Conservation (phyloP, 1,140 invertebrate species). For the Carposina sasakii region DNA sequence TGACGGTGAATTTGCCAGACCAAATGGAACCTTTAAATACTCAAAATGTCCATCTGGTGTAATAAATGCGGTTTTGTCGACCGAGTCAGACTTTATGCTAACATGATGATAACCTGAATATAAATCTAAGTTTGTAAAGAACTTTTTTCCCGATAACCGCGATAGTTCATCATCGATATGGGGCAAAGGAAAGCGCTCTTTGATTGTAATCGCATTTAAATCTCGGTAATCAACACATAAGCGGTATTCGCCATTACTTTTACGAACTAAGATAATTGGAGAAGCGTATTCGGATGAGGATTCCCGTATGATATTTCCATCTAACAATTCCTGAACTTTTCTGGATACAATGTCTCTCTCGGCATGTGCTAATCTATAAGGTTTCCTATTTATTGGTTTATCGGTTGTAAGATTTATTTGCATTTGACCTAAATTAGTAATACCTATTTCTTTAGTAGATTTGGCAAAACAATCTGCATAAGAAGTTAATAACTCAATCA, state of each 20-base stretch:
- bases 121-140: slow-evolving; percentile 47
- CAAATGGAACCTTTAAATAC: not conserved
- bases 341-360: slow-evolving; percentile 19
- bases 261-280: not conserved
- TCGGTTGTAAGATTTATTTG: slow-evolving; percentile 21
- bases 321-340: slow-evolving; percentile 21
- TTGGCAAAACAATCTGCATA: slow-evolving; percentile 19
- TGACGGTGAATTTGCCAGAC: not conserved
- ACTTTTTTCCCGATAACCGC: slow-evolving; percentile 23
- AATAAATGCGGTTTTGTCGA: not conserved
- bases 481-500: slow-evolving; percentile 11
- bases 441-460: slow-evolving; percentile 19
- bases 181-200: slow-evolving; percentile 11
- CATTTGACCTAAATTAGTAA: slow-evolving; percentile 21
- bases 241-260: not conserved
- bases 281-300: not conserved
- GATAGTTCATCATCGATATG: slow-evolving; percentile 28
- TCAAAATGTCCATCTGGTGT: not conserved
- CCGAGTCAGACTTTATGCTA: slow-evolving; percentile 8
- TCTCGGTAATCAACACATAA: not conserved
- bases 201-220: not conserved
- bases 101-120: slow-evolving; percentile 66
- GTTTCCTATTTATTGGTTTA: slow-evolving; percentile 20
- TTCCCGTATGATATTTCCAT: not conserved
- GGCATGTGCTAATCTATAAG: slow-evolving; percentile 23